Conservation (phyloP, 2,888 invertebrate genomes). For the Harpalus rufipes region DNA sequence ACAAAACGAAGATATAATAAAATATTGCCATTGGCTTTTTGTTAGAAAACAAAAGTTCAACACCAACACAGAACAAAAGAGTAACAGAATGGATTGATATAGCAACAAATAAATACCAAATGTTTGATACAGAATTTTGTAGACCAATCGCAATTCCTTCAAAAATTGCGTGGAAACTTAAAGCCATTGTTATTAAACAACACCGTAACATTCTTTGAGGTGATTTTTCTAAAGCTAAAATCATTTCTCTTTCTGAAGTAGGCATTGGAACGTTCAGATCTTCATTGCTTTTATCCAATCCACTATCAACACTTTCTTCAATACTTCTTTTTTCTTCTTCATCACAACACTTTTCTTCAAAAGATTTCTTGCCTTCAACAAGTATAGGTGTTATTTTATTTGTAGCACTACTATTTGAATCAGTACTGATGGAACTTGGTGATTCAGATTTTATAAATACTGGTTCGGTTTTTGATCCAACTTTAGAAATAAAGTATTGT, state of each 20-base stretch:
- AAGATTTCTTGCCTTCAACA: slow-evolving; percentile 69
- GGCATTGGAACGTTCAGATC: slow-evolving; percentile 71
- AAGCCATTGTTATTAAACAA: slow-evolving; percentile 77
- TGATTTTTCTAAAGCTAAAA: slow-evolving; percentile 71
- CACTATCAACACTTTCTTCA: slow-evolving; percentile 63
- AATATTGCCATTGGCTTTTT: slow-evolving; percentile 75
- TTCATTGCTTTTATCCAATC: slow-evolving; percentile 59
- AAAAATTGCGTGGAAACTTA: slow-evolving; percentile 79
- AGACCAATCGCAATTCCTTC: slow-evolving; percentile 80
- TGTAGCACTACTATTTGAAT: slow-evolving; percentile 46
- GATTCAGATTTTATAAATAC: slow-evolving; percentile 66
- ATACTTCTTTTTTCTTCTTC: slow-evolving; percentile 66
- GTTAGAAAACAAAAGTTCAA: slow-evolving; percentile 78
- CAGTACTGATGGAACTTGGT: neutral
- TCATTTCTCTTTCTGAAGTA: slow-evolving; percentile 68
- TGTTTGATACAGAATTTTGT: slow-evolving; percentile 76
- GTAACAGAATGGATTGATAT: slow-evolving; percentile 79
- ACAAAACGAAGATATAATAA: slow-evolving; percentile 77
- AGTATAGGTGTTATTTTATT: slow-evolving; percentile 70
- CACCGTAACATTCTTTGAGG: slow-evolving; percentile 75
- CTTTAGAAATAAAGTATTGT: slow-evolving; percentile 74
- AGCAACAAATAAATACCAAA: slow-evolving; percentile 79
- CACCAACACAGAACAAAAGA: slow-evolving; percentile 79
- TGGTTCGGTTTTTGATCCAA: slow-evolving; percentile 68
- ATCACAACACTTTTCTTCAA: slow-evolving; percentile 52